Evolutionary conservation across 2,113 vertebrate genomes (phyloP).

Genomic region (Tetraodon nigroviridis): DNA sequence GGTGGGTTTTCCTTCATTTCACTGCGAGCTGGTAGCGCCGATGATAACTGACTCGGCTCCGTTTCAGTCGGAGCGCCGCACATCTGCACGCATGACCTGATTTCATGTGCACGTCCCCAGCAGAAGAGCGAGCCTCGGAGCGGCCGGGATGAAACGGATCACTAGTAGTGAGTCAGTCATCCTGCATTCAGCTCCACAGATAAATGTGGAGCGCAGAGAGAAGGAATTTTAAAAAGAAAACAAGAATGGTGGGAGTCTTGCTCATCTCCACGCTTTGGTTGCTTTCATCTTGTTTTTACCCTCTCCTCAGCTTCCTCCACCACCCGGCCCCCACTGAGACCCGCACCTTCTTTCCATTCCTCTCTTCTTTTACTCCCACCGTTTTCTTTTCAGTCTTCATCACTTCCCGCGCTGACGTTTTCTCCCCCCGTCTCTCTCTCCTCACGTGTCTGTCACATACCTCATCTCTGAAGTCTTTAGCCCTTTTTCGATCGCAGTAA

Average conservation of each 20-base stretch:
- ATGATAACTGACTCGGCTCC: constrained; percentile 1
- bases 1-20: constrained; percentile 18
- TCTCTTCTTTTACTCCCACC: constrained; percentile 19
- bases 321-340: constrained; percentile 25
- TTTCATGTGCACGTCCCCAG: constrained; percentile 49
- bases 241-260: constrained; percentile 43
- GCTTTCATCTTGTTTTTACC: constrained; percentile 2
- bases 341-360: constrained; percentile 30
- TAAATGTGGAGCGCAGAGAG: constrained; percentile 34
- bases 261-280: constrained; percentile 43
- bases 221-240: constrained; percentile 9
- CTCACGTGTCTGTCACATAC: constrained; percentile 25
- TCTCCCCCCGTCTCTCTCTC: constrained; percentile 7
- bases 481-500: too few relatives aligned
- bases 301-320: constrained; percentile 21
- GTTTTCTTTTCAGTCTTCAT: constrained; percentile 35
- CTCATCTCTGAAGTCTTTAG: constrained; percentile 12
- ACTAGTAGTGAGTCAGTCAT: constrained; percentile 56
- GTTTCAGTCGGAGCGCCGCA: constrained; percentile 21
- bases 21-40: neutral
- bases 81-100: constrained; percentile 53
- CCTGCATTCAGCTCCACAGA: constrained; percentile 49
- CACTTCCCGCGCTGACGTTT: constrained; percentile 14
- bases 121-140: constrained; percentile 34
- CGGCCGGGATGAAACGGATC: constrained; percentile 60